Percentiles rank a stretch among this genome's conserved stretches.
These are phyloP conservation scores for Pangasius mekongensis DNA, from an alignment of 2,797 vertebrate species.

Conservation along the genomic window DNA sequence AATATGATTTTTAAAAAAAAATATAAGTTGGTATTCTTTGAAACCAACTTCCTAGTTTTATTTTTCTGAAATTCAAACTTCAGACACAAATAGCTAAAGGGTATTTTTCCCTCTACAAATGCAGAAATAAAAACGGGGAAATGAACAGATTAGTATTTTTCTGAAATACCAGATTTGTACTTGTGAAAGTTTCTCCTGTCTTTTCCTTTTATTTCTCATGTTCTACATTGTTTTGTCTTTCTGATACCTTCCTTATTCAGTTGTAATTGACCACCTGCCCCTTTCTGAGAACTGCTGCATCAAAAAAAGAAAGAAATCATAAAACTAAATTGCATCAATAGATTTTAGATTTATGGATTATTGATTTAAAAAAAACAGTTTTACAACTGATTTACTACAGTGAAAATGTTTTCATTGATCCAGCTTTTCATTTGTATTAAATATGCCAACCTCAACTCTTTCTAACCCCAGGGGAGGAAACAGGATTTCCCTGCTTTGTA, in stretches of 20 bases:
- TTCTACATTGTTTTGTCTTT: not conserved
- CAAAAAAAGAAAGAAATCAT: not conserved
- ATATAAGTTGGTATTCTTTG: not conserved
- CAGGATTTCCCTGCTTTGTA: constrained; percentile 74
- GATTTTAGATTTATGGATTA: not conserved
- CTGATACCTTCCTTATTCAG: not conserved
- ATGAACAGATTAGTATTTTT: not conserved
- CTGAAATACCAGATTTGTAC: too few species aligned
- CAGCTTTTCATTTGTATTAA: constrained; percentile 24
- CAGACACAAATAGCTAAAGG: not conserved
- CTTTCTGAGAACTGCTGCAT: not conserved
- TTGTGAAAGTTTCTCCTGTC: not conserved
- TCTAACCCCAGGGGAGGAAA: constrained; percentile 67
- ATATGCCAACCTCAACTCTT: constrained; percentile 35
- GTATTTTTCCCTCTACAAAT: constrained; percentile 4
- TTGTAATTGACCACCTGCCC: not conserved
- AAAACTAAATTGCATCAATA: too few species aligned
- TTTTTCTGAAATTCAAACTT: constrained; percentile 1
- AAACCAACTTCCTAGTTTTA: not conserved
- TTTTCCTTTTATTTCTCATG: not conserved
- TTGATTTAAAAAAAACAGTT: not conserved
- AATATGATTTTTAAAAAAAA: not conserved
- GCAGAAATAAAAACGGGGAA: constrained; percentile 18
- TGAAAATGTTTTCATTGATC: constrained; percentile 17
- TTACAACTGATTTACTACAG: not conserved